A percentile compares a stretch with the other conserved stretches of the same genome.
phyloP scores from a whole-genome alignment of 1,140 invertebrate genomes.

The Pomphorhynchus laevis region DNA sequence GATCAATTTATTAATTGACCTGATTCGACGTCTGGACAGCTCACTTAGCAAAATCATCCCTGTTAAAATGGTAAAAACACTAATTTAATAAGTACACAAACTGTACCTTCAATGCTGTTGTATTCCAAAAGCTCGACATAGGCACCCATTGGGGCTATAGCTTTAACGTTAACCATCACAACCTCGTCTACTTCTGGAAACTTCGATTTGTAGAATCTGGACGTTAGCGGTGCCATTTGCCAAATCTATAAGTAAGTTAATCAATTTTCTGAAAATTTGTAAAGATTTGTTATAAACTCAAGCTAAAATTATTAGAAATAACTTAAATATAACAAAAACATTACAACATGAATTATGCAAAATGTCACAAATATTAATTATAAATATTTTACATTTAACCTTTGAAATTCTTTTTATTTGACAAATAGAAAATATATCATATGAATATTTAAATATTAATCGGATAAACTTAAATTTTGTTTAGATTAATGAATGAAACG shows the following conservation, averaged over 20 bases:
- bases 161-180: conserved; percentile 89
- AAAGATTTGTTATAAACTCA: too few species aligned
- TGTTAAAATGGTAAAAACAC: conserved; percentile 10
- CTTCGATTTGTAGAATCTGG: conserved; percentile 81
- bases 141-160: conserved; percentile 95
- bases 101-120: conserved; percentile 94
- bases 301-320: too few species aligned
- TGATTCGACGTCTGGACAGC: conserved; percentile 73
- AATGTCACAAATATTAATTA: too few species aligned
- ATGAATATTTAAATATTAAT: too few species aligned
- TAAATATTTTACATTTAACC: too few species aligned
- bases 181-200: conserved; percentile 96
- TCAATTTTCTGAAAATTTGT: background rate
- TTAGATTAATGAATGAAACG: too few species aligned
- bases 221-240: conserved; percentile 47
- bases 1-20: conserved; percentile 96
- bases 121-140: conserved; percentile 90
- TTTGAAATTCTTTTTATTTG: too few species aligned
- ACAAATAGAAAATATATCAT: too few species aligned
- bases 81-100: conserved; percentile 26
- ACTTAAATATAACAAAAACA: too few species aligned
- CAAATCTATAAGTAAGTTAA: background rate
- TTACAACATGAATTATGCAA: too few species aligned
- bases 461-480: too few species aligned
- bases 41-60: conserved; percentile 37